Evolutionary conservation across 2,113 vertebrate species (phyloP).

Genomic region (Ginglymostoma cirratum): DNA sequence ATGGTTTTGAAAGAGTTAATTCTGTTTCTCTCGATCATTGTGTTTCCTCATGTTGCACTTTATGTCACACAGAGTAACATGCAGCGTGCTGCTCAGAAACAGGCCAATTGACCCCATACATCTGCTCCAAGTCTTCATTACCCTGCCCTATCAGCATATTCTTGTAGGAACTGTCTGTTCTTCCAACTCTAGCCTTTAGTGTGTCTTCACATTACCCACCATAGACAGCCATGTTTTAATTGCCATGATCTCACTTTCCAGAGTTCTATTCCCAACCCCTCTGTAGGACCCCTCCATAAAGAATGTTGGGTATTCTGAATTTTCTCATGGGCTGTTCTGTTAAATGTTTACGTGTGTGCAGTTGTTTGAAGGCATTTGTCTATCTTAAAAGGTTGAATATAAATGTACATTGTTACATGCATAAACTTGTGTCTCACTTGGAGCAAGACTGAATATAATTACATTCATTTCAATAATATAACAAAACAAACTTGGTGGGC

Average conservation of each 20-base stretch:
- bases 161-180: not conserved
- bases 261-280: not conserved
- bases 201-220: not conserved
- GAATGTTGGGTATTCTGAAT: too few species aligned
- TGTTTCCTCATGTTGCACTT: not conserved
- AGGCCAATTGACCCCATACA: not conserved
- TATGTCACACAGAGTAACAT: not conserved
- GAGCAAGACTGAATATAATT: not conserved
- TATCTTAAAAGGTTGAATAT: not conserved
- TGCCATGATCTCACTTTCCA: not conserved
- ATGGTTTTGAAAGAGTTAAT: not conserved
- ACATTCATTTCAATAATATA: not conserved
- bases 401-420: not conserved
- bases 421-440: not conserved
- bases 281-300: not conserved
- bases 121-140: not conserved
- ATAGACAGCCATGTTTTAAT: not conserved
- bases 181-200: not conserved
- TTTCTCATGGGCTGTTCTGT: too few species aligned
- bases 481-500: not conserved
- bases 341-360: not conserved
- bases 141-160: not conserved
- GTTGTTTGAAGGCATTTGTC: too few species aligned
- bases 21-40: not conserved
- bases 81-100: not conserved